Conservation (phyloP, 1,140 invertebrate genomes). For the Cyclina sinensis region DNA sequence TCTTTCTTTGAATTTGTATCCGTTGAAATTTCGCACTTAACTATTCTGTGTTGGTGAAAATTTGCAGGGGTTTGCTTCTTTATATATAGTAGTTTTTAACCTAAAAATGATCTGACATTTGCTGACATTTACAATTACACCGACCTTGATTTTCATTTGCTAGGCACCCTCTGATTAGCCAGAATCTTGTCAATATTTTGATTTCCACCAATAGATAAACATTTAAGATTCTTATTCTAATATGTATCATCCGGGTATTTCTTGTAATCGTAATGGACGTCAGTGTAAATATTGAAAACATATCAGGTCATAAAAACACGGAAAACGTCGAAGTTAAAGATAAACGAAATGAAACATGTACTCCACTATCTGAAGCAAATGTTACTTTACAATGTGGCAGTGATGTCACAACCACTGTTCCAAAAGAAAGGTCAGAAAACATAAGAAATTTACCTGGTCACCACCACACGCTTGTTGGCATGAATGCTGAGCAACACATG, state of each 20-base stretch:
- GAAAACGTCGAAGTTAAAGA: background rate
- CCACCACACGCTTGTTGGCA: conserved; percentile 69
- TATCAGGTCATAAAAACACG: conserved; percentile 18
- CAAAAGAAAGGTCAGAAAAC: conserved; percentile 80
- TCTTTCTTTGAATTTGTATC: too few species aligned
- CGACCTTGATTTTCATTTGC: background rate
- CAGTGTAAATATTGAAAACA: conserved; percentile 53
- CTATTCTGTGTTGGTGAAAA: too few species aligned
- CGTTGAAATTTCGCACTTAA: too few species aligned
- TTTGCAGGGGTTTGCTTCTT: too few species aligned
- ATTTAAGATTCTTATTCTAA: background rate
- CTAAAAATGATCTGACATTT: too few species aligned
- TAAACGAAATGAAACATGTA: background rate
- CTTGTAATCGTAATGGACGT: conserved; percentile 56
- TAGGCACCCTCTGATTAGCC: background rate
- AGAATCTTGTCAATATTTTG: background rate
- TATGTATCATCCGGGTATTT: conserved; percentile 49
- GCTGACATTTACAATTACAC: too few species aligned
- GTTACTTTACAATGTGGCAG: conserved; percentile 55
- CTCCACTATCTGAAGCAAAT: conserved; percentile 34
- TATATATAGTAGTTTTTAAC: too few species aligned
- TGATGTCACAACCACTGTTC: conserved; percentile 78
- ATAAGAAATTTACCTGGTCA: conserved; percentile 85
- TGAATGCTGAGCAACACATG: conserved; percentile 34
- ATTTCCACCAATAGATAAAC: background rate